Conservation (phyloP, 1,140 invertebrate genomes). For the Diplogasteroides magnus region DNA sequence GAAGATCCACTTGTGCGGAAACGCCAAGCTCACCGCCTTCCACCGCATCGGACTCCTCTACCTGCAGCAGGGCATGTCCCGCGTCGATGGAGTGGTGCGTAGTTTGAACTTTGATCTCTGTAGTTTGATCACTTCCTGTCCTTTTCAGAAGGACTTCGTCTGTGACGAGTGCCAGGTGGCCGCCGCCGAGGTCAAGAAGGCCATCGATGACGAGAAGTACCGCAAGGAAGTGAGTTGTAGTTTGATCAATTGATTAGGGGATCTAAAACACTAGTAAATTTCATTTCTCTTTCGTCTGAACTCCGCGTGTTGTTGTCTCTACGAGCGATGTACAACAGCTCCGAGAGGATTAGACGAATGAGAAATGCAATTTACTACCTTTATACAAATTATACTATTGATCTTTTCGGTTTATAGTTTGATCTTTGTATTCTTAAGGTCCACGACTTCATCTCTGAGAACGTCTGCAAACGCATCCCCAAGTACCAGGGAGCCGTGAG, state of each 20-base stretch:
- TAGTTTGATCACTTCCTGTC: background rate
- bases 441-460: conserved; percentile 38
- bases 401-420: background rate
- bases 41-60: conserved; percentile 48
- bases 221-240: no score
- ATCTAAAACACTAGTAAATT: no score
- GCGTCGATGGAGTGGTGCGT: conserved; percentile 33
- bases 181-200: conserved; percentile 40
- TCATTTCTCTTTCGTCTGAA: no score
- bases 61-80: conserved; percentile 36
- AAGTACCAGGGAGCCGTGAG: conserved; percentile 36
- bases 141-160: conserved; percentile 39
- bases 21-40: conserved; percentile 48
- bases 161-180: conserved; percentile 55
- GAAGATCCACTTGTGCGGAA: conserved; percentile 45
- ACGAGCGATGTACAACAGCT: no score
- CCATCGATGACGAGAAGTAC: conserved; percentile 40
- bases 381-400: background rate
- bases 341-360: no score
- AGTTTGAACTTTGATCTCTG: conserved; percentile 8
- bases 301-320: no score
- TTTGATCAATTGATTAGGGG: no score
- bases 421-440: conserved; percentile 19
- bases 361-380: background rate
- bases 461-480: conserved; percentile 41